These are phyloP conservation scores for Leucoma salicis DNA, from an alignment of 2,888 invertebrate genomes.

Conservation along the genomic window DNA sequence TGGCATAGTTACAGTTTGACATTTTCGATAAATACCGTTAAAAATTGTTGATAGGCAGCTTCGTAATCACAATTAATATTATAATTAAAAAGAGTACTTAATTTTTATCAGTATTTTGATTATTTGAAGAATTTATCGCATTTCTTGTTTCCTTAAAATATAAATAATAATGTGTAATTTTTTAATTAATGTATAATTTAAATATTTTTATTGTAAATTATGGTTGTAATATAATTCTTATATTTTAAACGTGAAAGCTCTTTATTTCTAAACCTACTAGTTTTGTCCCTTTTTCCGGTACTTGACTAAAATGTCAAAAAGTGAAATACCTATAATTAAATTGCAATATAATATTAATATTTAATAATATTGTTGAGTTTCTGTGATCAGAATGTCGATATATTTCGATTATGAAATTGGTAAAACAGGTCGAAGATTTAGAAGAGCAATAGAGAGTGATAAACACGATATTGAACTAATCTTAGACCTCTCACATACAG, in stretches of 20 bases:
- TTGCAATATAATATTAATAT: conserved; percentile 3
- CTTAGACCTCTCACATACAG: conserved; percentile 38
- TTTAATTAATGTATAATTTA: conserved; percentile 41
- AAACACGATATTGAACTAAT: conserved; percentile 53
- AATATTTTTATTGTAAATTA: conserved; percentile 58
- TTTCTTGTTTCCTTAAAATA: conserved; percentile 14
- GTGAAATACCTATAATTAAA: not conserved
- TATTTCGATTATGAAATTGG: conserved; percentile 66
- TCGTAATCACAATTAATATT: conserved; percentile 3
- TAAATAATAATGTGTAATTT: conserved; percentile 19
- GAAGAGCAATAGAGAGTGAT: conserved; percentile 66
- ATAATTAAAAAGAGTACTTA: conserved; percentile 39
- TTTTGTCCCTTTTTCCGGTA: conserved; percentile 13
- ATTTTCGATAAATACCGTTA: too few species aligned
- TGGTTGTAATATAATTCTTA: conserved; percentile 68
- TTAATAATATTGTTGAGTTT: too few species aligned
- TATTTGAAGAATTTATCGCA: conserved; percentile 6
- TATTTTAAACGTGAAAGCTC: conserved; percentile 43
- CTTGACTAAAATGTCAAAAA: not conserved
- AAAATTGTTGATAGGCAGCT: conserved; percentile 27
- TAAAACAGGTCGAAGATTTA: conserved; percentile 51
- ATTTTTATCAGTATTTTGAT: conserved; percentile 46
- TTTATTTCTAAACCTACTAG: conserved; percentile 44
- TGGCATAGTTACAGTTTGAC: conserved; percentile 21
- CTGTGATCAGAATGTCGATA: conserved; percentile 63